These are phyloP conservation scores for Gymnothorax reevesii DNA, from an alignment of 2,797 vertebrate genomes.

Conservation along the genomic window DNA sequence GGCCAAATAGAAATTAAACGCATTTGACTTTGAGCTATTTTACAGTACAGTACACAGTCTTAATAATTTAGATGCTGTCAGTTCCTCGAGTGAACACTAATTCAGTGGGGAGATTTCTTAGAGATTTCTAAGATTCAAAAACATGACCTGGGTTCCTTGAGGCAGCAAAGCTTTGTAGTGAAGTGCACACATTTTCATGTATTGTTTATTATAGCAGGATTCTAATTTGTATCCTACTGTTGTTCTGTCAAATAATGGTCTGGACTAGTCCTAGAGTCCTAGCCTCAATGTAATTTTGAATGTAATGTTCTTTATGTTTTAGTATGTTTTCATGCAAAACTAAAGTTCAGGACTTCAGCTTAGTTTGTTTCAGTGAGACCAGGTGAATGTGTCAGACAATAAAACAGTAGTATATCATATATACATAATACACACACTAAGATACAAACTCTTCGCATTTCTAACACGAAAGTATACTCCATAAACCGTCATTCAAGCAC, in stretches of 20 bases:
- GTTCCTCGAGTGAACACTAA: slow-evolving; percentile 48
- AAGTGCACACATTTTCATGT: too few relatives aligned
- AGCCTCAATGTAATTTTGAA: too few relatives aligned
- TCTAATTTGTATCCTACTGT: not conserved
- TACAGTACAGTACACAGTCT: slow-evolving; percentile 56
- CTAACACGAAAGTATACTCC: not conserved
- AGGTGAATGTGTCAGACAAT: not conserved
- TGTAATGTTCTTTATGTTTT: too few relatives aligned
- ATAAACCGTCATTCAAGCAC: not conserved
- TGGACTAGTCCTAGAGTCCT: too few relatives aligned
- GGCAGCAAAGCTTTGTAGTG: not conserved
- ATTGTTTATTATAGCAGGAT: too few relatives aligned
- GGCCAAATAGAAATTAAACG: slow-evolving; percentile 46
- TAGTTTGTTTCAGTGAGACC: too few relatives aligned
- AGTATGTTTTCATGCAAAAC: too few relatives aligned
- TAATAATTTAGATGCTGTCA: slow-evolving; percentile 71
- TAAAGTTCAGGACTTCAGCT: too few relatives aligned
- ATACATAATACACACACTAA: not conserved
- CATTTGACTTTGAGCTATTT: slow-evolving; percentile 64
- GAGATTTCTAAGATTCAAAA: not conserved
- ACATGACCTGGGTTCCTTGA: not conserved
- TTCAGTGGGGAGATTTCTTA: too few relatives aligned
- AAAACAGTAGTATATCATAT: not conserved
- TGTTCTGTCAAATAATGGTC: not conserved
- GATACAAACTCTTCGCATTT: not conserved